Evolutionary conservation across 1,140 invertebrate species (phyloP).

Genomic region (Chironomus tepperi): DNA sequence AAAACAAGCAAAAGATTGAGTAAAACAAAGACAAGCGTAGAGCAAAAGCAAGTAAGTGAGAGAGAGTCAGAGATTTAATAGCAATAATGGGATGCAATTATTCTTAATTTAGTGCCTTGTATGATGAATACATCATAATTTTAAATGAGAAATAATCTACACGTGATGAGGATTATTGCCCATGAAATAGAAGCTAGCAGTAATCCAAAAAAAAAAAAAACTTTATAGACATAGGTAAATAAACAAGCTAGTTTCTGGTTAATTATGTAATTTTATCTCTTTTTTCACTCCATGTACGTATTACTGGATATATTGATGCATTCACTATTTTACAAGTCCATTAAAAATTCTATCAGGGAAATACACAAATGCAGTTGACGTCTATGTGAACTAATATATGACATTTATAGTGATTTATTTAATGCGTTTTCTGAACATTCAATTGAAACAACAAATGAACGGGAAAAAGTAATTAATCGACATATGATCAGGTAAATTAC

Average conservation of each 20-base stretch:
- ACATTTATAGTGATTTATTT: neutral
- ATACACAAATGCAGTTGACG: neutral
- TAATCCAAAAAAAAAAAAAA: neutral
- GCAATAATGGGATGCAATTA: slow-evolving; percentile 22
- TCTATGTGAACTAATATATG: neutral
- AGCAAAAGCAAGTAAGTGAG: neutral
- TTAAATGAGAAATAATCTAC: slow-evolving; percentile 23
- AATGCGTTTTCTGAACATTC: neutral
- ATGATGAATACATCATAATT: slow-evolving; percentile 24
- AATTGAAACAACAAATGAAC: neutral
- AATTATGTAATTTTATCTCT: slow-evolving; percentile 19
- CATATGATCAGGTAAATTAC: neutral
- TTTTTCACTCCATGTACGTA: neutral
- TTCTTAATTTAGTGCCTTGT: slow-evolving; percentile 20
- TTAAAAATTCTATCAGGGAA: neutral
- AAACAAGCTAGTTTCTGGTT: slow-evolving; percentile 2
- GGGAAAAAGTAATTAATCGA: slow-evolving; percentile 13
- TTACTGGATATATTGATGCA: neutral
- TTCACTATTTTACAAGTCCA: neutral
- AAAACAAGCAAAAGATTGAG: neutral
- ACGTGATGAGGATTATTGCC: slow-evolving; percentile 21
- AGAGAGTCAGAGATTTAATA: slow-evolving; percentile 15
- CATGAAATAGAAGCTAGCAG: slow-evolving; percentile 9
- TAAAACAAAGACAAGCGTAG: neutral
- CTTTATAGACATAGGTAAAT: neutral